Evolutionary conservation across 2,113 vertebrate genomes (phyloP).

Genomic region (Perccottus glenii): DNA sequence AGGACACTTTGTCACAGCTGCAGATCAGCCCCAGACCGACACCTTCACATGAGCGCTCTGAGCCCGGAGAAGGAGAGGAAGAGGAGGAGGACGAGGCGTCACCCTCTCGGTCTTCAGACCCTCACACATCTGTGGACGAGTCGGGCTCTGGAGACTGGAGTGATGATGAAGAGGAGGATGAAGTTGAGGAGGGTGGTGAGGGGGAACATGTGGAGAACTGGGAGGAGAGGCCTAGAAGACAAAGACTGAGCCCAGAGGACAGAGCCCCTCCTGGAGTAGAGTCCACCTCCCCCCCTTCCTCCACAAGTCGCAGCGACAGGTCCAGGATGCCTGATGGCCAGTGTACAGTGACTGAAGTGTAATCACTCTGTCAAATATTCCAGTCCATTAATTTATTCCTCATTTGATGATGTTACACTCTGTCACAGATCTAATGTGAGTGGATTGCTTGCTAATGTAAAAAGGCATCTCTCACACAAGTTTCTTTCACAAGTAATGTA

Average conservation of each 20-base stretch:
- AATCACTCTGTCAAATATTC: constrained; percentile 63
- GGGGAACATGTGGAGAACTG: constrained; percentile 62
- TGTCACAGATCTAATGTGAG: constrained; percentile 47
- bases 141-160: constrained; percentile 90
- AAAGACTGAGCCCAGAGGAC: constrained; percentile 81
- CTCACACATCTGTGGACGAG: constrained; percentile 87
- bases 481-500: not conserved
- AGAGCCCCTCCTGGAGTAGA: constrained; percentile 81
- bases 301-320: constrained; percentile 77
- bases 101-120: constrained; percentile 82
- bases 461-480: constrained; percentile 8
- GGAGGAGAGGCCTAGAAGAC: constrained; percentile 84
- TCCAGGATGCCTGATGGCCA: constrained; percentile 96
- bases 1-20: constrained; percentile 89
- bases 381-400: constrained; percentile 67
- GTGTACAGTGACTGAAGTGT: constrained; percentile 98
- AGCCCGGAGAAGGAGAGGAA: constrained; percentile 88
- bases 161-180: constrained; percentile 80
- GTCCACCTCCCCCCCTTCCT: constrained; percentile 60
- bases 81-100: constrained; percentile 81
- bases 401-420: constrained; percentile 42
- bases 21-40: constrained; percentile 80
- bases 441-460: constrained; percentile 23
- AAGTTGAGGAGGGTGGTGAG: constrained; percentile 77
- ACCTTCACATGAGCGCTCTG: constrained; percentile 79